These are phyloP conservation scores for Sicus ferrugineus DNA, from an alignment of 2,888 invertebrate species.

Conservation along the genomic window DNA sequence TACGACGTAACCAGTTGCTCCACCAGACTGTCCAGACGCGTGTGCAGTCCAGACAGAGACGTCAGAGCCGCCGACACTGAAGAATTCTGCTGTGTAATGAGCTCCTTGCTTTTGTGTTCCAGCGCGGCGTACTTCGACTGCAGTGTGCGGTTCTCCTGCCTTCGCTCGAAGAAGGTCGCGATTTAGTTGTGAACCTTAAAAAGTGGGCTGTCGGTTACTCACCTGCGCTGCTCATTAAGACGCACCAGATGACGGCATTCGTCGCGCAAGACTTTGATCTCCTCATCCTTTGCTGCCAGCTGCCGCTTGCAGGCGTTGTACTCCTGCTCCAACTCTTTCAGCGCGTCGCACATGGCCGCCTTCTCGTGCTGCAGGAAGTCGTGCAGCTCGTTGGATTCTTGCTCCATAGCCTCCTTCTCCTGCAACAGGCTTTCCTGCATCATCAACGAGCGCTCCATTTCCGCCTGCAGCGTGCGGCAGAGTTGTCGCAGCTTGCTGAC, in stretches of 20 bases:
- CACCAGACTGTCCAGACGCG: constrained; percentile 75
- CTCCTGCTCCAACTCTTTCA: constrained; percentile 76
- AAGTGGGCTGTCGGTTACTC: constrained; percentile 40
- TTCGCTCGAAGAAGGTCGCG: constrained; percentile 48
- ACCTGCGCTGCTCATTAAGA: constrained; percentile 81
- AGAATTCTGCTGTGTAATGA: constrained; percentile 74
- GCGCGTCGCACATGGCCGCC: constrained; percentile 77
- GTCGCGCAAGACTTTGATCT: constrained; percentile 72
- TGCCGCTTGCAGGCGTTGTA: constrained; percentile 58
- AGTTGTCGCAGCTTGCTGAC: constrained; percentile 75
- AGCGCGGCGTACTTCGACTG: constrained; percentile 72
- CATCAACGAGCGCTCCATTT: constrained; percentile 73
- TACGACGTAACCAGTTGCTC: constrained; percentile 78
- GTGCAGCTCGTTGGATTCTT: constrained; percentile 83
- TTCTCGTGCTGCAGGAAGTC: constrained; percentile 90
- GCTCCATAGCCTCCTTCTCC: constrained; percentile 80
- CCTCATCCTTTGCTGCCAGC: constrained; percentile 67
- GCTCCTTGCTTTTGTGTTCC: constrained; percentile 71
- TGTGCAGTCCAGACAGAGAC: constrained; percentile 73
- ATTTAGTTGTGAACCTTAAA: not conserved
- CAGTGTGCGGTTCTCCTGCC: constrained; percentile 74
- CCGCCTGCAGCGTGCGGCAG: constrained; percentile 76
- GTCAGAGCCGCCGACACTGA: constrained; percentile 75
- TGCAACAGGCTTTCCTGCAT: constrained; percentile 74
- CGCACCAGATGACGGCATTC: constrained; percentile 82